Percentiles rank a stretch among this genome's conserved stretches.
Conservation (phyloP, 1,140 invertebrate species). For the Pachypeltis micranthus region DNA sequence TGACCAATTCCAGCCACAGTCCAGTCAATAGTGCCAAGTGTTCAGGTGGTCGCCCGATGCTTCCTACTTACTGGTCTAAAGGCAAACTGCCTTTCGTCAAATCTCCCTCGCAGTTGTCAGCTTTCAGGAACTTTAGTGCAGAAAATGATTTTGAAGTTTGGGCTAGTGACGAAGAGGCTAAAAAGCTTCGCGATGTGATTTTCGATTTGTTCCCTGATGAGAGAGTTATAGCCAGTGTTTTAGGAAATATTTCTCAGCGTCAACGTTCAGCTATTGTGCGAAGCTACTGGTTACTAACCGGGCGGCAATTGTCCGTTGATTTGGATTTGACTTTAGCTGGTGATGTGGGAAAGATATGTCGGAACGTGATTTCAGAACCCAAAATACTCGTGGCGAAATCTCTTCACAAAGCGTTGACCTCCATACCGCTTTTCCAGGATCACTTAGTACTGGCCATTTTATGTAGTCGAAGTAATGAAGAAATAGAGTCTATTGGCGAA, state of each 20-base stretch:
- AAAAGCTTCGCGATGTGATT: not conserved
- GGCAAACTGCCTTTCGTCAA: not conserved
- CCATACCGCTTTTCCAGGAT: not conserved
- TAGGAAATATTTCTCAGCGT: not conserved
- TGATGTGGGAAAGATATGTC: not conserved
- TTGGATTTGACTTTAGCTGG: not conserved
- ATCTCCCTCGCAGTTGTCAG: not conserved
- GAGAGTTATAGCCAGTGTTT: not conserved
- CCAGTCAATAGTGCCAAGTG: too few species aligned
- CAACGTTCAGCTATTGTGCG: not conserved
- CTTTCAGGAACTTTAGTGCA: not conserved
- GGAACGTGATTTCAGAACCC: not conserved
- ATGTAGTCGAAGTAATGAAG: not conserved
- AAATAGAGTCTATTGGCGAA: not conserved
- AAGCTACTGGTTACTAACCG: not conserved
- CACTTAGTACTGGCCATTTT: constrained; percentile 12
- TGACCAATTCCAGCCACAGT: too few species aligned
- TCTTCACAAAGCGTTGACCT: not conserved
- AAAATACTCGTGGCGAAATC: not conserved
- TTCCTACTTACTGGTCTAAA: too few species aligned
- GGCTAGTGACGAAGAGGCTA: not conserved
- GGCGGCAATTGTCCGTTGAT: not conserved
- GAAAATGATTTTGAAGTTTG: not conserved
- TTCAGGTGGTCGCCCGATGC: too few species aligned
- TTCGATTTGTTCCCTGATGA: not conserved